Evolutionary conservation across 1,140 invertebrate genomes (phyloP), one percentile per base, ranked within the genome.

Genomic region (Pseudomyrmex dendroicus): DNA sequence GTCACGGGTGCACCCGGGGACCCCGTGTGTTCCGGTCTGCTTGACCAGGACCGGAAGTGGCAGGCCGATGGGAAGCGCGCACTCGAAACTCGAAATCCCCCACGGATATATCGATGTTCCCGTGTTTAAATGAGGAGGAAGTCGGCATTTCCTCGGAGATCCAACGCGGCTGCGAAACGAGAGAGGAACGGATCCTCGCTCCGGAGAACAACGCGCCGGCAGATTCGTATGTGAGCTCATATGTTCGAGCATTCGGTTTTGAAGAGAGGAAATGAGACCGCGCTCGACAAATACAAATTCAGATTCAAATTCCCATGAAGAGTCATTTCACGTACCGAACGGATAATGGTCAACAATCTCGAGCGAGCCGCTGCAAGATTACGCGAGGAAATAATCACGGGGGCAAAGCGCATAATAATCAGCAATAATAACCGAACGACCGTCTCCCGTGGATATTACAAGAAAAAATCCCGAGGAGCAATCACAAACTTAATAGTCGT

Each of bases 1-100:
- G 87, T 89, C 86, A 86, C 84, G 56, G 84, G 80, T 85, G 86
- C 89, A 35, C 85, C 73, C 77, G 66, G 70, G 82, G 84, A 73
- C 82, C 73, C 78, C 25, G 86, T 59, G 83, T 88, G 90, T 92
- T 92, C 89, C 91, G 91, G 87, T 92, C 90, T 89, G 88, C 68
- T 80, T 88, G 84, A 72, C 63, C 56, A 70, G 87, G 72, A 90
- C 91, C 90, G 92, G 92, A 92, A 92, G 70, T 83, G 86, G 87
- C 83, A 66, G 59, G 64, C 74, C 83, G 77, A 68, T 88, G 83
- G 87, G 83, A 86, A 84, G 86, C 63, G 70, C 73, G 67, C 20
- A 56, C 66, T 66, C 70, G 67, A 52, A 88, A 85, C 86, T 56
- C 66, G 62, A 88, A 87, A 88, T 88, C 83, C 87, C 82, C 87